phyloP scores from a whole-genome alignment of 2,113 vertebrate species.

The Rhinogobius similis region DNA sequence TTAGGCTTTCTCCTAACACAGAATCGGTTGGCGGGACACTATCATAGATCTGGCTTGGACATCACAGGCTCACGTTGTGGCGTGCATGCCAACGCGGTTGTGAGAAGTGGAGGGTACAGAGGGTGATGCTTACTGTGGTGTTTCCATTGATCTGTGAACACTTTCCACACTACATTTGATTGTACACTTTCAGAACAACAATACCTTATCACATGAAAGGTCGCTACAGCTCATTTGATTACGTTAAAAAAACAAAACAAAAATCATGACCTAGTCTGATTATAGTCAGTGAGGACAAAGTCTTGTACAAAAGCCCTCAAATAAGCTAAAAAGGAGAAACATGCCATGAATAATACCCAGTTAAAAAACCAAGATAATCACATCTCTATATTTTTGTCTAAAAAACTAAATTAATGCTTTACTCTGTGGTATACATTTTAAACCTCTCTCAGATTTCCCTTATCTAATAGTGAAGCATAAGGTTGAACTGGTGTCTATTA shows the following conservation, averaged over 20 bases:
- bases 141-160: conserved; percentile 45
- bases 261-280: conserved; percentile 29
- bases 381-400: conserved; percentile 83
- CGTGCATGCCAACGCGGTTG: conserved; percentile 33
- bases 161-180: conserved; percentile 63
- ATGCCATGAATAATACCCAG: conserved; percentile 76
- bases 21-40: conserved; percentile 9
- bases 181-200: conserved; percentile 65
- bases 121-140: conserved; percentile 49
- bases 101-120: conserved; percentile 39
- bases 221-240: conserved; percentile 57
- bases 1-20: conserved; percentile 23
- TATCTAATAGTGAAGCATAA: conserved; percentile 83
- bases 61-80: conserved; percentile 14
- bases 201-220: conserved; percentile 39
- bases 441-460: conserved; percentile 80
- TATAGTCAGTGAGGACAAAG: conserved; percentile 50
- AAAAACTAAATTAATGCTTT: conserved; percentile 90
- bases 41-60: conserved; percentile 16
- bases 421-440: conserved; percentile 74
- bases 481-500: conserved; percentile 77
- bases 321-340: conserved; percentile 43
- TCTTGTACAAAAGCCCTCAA: conserved; percentile 36
- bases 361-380: conserved; percentile 83
- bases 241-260: conserved; percentile 34